phyloP scores from a whole-genome alignment of 1,140 invertebrate genomes.

The Aphelenchoides besseyi region DNA sequence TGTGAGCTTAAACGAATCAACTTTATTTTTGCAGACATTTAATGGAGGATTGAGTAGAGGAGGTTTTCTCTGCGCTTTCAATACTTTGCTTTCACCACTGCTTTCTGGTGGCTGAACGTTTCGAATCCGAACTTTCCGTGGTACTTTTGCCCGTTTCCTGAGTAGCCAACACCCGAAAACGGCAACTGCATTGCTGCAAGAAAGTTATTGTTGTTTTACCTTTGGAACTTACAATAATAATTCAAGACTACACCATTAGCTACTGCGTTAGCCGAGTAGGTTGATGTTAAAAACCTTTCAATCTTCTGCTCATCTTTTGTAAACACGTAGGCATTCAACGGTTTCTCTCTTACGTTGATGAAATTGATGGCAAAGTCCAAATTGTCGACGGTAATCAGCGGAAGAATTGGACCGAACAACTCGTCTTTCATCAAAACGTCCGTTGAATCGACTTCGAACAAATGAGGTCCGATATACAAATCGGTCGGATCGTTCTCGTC shows the following conservation, averaged over 20 bases:
- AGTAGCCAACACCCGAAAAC: constrained; percentile 74
- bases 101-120: constrained; percentile 85
- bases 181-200: constrained; percentile 64
- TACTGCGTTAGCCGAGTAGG: constrained; percentile 77
- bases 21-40: too few relatives aligned
- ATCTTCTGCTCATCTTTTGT: constrained; percentile 44
- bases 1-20: too few relatives aligned
- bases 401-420: constrained; percentile 55
- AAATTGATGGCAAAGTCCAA: constrained; percentile 48
- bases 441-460: constrained; percentile 34
- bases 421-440: constrained; percentile 54
- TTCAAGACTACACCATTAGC: constrained; percentile 90
- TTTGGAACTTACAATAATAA: neutral
- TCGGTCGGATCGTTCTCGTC: constrained; percentile 50
- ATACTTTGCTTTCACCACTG: constrained; percentile 69
- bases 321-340: constrained; percentile 42
- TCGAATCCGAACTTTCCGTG: constrained; percentile 87
- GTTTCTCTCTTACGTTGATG: constrained; percentile 50
- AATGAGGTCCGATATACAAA: constrained; percentile 49
- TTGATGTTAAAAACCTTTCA: constrained; percentile 66
- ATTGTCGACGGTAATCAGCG: constrained; percentile 44
- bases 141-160: constrained; percentile 81
- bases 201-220: constrained; percentile 28
- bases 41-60: too few relatives aligned
- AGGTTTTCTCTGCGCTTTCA: too few relatives aligned